Conservation (phyloP, 1,140 invertebrate genomes). For the Lanistes nyassanus region DNA sequence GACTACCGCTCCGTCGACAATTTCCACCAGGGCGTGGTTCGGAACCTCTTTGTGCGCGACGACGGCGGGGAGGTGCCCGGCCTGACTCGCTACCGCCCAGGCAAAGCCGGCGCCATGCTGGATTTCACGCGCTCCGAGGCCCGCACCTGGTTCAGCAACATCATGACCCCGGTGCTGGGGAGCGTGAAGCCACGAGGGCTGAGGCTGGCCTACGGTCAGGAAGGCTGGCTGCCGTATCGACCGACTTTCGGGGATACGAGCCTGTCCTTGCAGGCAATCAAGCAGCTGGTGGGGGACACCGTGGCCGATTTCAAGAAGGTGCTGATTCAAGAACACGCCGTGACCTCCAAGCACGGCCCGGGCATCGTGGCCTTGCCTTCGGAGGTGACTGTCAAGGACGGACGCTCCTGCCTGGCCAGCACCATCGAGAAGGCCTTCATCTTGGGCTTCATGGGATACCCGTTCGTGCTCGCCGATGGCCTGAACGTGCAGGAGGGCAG, state of each 20-base stretch:
- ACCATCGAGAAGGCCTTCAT: slow-evolving; percentile 83
- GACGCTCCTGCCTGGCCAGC: slow-evolving; percentile 37
- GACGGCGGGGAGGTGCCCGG: slow-evolving; percentile 67
- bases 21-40: slow-evolving; percentile 49
- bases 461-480: slow-evolving; percentile 80
- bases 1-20: slow-evolving; percentile 24
- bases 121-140: slow-evolving; percentile 56
- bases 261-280: slow-evolving; percentile 40
- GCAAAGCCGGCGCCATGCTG: slow-evolving; percentile 69
- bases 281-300: slow-evolving; percentile 40
- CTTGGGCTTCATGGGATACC: slow-evolving; percentile 87
- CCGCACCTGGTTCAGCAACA: slow-evolving; percentile 77
- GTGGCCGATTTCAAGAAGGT: slow-evolving; percentile 32
- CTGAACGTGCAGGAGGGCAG: slow-evolving; percentile 11
- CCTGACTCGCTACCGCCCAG: slow-evolving; percentile 85
- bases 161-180: background rate
- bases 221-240: slow-evolving; percentile 80
- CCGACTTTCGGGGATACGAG: slow-evolving; percentile 41
- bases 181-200: slow-evolving; percentile 73
- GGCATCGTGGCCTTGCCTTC: slow-evolving; percentile 40
- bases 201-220: slow-evolving; percentile 91
- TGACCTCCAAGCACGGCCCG: slow-evolving; percentile 44
- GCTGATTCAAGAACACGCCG: slow-evolving; percentile 44
- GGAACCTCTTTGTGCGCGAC: slow-evolving; percentile 56
- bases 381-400: background rate